Base-by-base conservation (phyloP, 2,888 invertebrate genomes). In the Heliconius aoede region DNA sequence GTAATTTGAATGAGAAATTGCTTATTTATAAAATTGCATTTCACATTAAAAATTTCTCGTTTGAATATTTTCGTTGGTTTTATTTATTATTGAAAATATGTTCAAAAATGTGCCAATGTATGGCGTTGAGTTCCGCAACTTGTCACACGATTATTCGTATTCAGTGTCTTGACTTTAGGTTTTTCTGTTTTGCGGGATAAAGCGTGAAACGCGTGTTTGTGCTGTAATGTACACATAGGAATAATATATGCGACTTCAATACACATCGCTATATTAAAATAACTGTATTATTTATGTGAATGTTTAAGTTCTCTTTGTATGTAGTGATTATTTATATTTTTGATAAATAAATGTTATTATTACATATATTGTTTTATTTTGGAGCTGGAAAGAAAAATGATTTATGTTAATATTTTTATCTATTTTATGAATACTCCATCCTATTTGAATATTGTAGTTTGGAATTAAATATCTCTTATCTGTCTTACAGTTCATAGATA, bases 1-100 rank as follows among this genome's bases (percentile, higher is more conserved):
- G 88, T 90, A 82, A 90, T 92, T 94, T 93, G 93, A 94, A 93
- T 91, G 85, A 88, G 94, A 94, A 93, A 94, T 94, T 61, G 36
- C 91, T 78, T 80, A 78, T 75, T 77, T 81, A 81, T 81, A 86
- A 80, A 86, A 80, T 24, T 5, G 82, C 80, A 83, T 81, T 83
- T 36, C 3, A 40, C 60, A 60, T n/a, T 18, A 40, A 60, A 84
- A 91, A 94, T 94, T 94, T 93, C 92, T 91, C 88, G 87, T 94
- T 94, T 92, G 93, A 93, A 92, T 86, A 86, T 92, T 93, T 93
- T 93, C 93, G 87, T 87, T 79, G 36, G 15, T 77, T 79, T 79
- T 24, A 64, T 64, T 36, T 36, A 36, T 32, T 65, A 77, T 69
- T 79, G 75, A 74, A 81, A 77, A 30, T 8, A 82, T 81, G 85